These are phyloP conservation scores for Pygoscelis antarcticus DNA, from an alignment of 2,113 vertebrate genomes.

Conservation along the genomic window DNA sequence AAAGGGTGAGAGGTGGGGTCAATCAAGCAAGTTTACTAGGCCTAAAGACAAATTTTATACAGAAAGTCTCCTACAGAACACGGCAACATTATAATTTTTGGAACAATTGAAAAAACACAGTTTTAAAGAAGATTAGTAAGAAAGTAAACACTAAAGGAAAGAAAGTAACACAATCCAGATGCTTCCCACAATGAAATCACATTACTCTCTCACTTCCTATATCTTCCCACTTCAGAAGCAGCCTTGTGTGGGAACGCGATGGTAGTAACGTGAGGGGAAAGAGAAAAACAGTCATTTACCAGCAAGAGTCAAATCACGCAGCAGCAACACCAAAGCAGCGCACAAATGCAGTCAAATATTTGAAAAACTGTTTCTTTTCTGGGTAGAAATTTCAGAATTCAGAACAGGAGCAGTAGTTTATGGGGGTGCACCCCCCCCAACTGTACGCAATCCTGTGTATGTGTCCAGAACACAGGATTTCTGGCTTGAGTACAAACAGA, in stretches of 20 bases:
- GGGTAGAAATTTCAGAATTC: neutral
- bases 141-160: neutral
- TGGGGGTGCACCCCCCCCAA: accelerated
- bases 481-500: neutral
- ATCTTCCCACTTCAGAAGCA: neutral
- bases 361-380: neutral
- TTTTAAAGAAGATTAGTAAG: neutral
- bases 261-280: neutral
- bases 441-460: neutral
- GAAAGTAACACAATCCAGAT: neutral
- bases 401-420: neutral
- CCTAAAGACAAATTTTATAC: neutral
- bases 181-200: neutral
- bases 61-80: neutral
- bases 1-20: neutral
- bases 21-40: neutral
- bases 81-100: neutral
- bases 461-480: neutral
- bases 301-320: neutral
- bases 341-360: neutral
- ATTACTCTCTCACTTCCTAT: neutral
- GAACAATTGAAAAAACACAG: neutral
- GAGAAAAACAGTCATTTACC: neutral
- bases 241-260: neutral
- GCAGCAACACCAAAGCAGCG: neutral